A percentile compares a stretch with the other conserved stretches of the same genome.
phyloP scores from a whole-genome alignment of 2,797 vertebrate species.

The Epinephelus awoara region DNA sequence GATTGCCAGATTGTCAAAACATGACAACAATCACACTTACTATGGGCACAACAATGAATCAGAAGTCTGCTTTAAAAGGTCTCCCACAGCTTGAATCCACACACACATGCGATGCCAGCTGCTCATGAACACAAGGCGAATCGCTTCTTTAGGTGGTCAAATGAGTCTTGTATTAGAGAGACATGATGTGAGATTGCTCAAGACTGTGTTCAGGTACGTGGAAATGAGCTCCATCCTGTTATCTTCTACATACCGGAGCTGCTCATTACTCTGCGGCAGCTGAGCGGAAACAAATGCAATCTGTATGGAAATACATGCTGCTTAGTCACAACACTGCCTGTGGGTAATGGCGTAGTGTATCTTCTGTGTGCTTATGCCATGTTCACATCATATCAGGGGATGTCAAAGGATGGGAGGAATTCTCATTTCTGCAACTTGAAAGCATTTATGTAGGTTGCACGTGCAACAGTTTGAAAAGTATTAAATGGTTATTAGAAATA shows the following conservation, averaged over 20 bases:
- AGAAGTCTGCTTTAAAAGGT: constrained; percentile 12
- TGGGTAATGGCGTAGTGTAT: constrained; percentile 28
- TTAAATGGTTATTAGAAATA: no score
- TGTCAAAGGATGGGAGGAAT: constrained; percentile 1
- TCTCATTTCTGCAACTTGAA: constrained; percentile 12
- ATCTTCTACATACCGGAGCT: constrained; percentile 49
- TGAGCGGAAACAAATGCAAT: constrained; percentile 76
- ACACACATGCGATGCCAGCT: constrained; percentile 22
- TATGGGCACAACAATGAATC: neutral
- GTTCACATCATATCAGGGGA: constrained; percentile 41
- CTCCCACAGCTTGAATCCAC: constrained; percentile 9
- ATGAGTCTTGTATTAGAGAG: constrained; percentile 38
- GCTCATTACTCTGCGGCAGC: constrained; percentile 64
- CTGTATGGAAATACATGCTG: constrained; percentile 72
- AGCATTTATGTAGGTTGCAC: neutral
- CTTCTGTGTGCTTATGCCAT: constrained; percentile 18
- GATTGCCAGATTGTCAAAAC: neutral
- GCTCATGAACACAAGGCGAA: neutral
- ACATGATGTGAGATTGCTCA: constrained; percentile 37
- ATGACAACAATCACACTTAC: neutral
- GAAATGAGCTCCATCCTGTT: constrained; percentile 64
- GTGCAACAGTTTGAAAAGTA: no score
- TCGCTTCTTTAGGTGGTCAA: constrained; percentile 32
- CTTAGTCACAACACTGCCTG: constrained; percentile 59
- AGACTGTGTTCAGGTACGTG: constrained; percentile 57